phyloP scores from a whole-genome alignment of 2,113 vertebrate genomes.

The Zosterops japonicus region DNA sequence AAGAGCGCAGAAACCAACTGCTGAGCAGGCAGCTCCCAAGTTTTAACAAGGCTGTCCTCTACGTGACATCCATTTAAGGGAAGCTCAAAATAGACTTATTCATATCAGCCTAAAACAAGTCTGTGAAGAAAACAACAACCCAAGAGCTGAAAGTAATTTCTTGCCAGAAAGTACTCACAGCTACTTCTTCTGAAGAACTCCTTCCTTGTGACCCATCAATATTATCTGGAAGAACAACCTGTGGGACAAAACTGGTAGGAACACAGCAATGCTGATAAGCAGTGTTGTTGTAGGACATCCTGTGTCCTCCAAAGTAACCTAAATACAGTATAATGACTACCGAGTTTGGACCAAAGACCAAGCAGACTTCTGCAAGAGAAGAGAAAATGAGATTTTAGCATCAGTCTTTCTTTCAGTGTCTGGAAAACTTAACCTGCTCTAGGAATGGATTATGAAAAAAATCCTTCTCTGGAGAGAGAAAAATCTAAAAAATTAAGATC shows the following conservation, averaged over 20 bases:
- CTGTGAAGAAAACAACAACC: neutral
- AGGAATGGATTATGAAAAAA: accelerated
- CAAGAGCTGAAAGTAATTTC: neutral
- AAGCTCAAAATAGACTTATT: conserved; percentile 19
- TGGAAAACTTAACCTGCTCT: neutral
- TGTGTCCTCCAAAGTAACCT: neutral
- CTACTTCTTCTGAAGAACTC: neutral
- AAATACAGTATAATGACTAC: neutral
- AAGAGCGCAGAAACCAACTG: neutral
- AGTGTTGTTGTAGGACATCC: accelerated
- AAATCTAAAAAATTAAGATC: neutral
- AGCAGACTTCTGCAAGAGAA: neutral
- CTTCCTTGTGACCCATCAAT: neutral
- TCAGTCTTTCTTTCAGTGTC: neutral
- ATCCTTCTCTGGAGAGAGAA: neutral
- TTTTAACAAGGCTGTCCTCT: conserved; percentile 51
- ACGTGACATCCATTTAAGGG: conserved; percentile 10
- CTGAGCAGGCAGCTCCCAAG: conserved; percentile 43
- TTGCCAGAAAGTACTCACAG: neutral
- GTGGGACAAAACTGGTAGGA: neutral
- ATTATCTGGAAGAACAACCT: neutral
- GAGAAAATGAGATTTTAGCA: neutral
- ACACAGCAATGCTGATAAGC: neutral
- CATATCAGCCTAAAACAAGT: neutral
- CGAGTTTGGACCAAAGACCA: neutral